Evolutionary conservation across 2,113 vertebrate genomes (phyloP).

Genomic region (Hypomesus transpacificus): DNA sequence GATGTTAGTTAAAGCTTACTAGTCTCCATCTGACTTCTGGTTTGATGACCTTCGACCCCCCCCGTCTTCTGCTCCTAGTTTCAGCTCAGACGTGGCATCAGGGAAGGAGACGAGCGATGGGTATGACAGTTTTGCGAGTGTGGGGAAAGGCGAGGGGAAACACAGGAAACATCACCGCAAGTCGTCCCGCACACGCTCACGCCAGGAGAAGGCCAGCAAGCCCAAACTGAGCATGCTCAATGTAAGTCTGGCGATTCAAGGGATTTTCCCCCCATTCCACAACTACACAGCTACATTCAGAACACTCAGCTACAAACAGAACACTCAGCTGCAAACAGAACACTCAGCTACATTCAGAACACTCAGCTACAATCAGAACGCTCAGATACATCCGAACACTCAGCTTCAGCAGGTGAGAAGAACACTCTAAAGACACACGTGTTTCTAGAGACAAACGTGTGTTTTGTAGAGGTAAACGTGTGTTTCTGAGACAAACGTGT

Average conservation of each 20-base stretch:
- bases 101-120: constrained; percentile 92
- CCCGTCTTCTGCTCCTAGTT: constrained; percentile 40
- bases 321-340: too few relatives aligned
- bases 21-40: background rate
- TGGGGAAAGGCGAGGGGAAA: constrained; percentile 85
- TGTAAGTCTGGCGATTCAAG: constrained; percentile 45
- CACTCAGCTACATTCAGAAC: too few relatives aligned
- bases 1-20: background rate
- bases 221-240: constrained; percentile 97
- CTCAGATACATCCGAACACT: too few relatives aligned
- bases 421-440: too few relatives aligned
- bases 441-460: too few relatives aligned
- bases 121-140: constrained; percentile 79
- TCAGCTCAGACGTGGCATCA: constrained; percentile 84
- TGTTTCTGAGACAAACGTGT: too few relatives aligned
- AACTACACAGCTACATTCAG: too few relatives aligned
- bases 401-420: too few relatives aligned
- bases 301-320: too few relatives aligned
- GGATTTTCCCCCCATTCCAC: too few relatives aligned
- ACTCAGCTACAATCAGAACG: too few relatives aligned
- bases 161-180: constrained; percentile 88
- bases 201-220: constrained; percentile 88
- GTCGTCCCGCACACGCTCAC: constrained; percentile 85
- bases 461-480: too few relatives aligned
- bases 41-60: background rate